Percentiles rank a stretch among this genome's conserved stretches.
phyloP scores from a whole-genome alignment of 2,888 invertebrate genomes.

The Cepaea hortensis region DNA sequence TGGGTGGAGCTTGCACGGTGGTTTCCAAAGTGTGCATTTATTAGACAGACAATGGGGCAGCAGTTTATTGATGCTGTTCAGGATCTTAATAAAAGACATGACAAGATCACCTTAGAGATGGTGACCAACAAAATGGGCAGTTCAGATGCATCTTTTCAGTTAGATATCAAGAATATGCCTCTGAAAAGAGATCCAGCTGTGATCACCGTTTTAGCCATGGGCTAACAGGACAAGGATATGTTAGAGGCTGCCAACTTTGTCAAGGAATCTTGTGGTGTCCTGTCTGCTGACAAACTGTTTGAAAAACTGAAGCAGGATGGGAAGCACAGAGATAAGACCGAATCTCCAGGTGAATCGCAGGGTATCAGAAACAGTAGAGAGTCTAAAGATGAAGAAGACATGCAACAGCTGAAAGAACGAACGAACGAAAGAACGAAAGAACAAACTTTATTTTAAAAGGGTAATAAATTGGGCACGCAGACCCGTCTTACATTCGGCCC shows the following conservation, averaged over 20 bases:
- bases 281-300: constrained; percentile 39
- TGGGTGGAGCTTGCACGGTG: constrained; percentile 51
- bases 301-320: constrained; percentile 10
- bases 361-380: constrained; percentile 10
- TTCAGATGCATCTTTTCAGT: constrained; percentile 24
- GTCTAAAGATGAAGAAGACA: constrained; percentile 23
- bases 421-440: too few species aligned
- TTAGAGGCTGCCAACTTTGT: constrained; percentile 20
- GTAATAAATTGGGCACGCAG: too few species aligned
- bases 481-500: too few species aligned
- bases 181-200: constrained; percentile 44
- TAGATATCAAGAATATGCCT: constrained; percentile 36
- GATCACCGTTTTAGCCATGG: constrained; percentile 43
- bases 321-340: background rate
- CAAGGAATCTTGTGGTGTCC: constrained; percentile 23
- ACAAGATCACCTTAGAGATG: constrained; percentile 42
- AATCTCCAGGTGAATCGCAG: background rate
- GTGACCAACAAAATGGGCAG: constrained; percentile 9
- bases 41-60: constrained; percentile 46
- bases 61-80: constrained; percentile 50
- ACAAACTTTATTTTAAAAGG: too few species aligned
- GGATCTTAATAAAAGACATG: constrained; percentile 30
- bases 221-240: constrained; percentile 22
- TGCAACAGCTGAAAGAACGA: constrained; percentile 40
- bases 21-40: constrained; percentile 51